These are phyloP conservation scores for Calyptommatus sinebrachiatus DNA, from an alignment of 2,113 vertebrate genomes.

Conservation along the genomic window DNA sequence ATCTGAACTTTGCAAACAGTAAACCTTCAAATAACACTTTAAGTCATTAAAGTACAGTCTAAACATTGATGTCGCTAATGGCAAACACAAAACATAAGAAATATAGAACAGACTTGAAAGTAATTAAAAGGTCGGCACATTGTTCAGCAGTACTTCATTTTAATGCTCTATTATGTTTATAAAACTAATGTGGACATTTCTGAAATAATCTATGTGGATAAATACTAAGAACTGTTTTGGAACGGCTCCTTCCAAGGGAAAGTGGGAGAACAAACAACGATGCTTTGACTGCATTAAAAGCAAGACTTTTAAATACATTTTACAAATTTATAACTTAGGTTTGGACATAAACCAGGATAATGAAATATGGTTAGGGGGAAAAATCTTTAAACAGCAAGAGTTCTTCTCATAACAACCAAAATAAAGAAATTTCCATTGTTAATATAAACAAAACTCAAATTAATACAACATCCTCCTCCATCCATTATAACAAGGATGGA, in stretches of 20 bases:
- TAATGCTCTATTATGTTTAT: conserved; percentile 61
- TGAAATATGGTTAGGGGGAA: not conserved
- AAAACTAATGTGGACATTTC: conserved; percentile 49
- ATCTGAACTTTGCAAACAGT: conserved; percentile 40
- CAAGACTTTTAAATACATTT: conserved; percentile 15
- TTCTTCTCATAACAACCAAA: conserved; percentile 3
- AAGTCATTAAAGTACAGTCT: conserved; percentile 49
- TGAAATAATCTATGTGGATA: conserved; percentile 41
- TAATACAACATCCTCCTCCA: not conserved
- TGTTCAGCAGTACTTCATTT: conserved; percentile 44
- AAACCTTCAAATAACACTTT: conserved; percentile 55
- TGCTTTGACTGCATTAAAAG: not conserved
- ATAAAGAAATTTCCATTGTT: not conserved
- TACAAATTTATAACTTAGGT: not conserved
- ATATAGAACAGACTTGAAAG: conserved; percentile 54
- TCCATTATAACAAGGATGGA: not conserved
- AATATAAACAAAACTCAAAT: not conserved
- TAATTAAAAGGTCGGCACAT: conserved; percentile 52
- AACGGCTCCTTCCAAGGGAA: conserved; percentile 36
- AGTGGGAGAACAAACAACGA: not conserved
- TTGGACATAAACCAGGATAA: not conserved
- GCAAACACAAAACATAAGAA: conserved; percentile 57
- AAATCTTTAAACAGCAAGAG: not conserved
- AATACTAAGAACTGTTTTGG: conserved; percentile 23
- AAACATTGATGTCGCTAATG: conserved; percentile 44